phyloP scores from a whole-genome alignment of 2,113 vertebrate species.

The Anarrhichthys ocellatus region DNA sequence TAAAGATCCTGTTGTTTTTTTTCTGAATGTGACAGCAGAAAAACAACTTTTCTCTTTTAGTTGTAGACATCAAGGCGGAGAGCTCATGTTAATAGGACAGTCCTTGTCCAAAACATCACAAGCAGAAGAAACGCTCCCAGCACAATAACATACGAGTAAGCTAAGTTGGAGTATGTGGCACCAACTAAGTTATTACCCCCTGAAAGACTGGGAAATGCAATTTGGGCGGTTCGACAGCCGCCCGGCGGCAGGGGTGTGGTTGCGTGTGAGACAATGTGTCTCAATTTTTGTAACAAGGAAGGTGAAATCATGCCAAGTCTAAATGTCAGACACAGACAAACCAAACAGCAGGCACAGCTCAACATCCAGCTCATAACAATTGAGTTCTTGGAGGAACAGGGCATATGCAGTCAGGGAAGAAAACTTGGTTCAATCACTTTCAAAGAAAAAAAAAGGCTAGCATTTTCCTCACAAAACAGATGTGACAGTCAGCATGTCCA shows the following conservation, averaged over 20 bases:
- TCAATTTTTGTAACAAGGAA: background rate
- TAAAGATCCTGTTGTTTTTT: conserved; percentile 45
- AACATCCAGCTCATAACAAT: background rate
- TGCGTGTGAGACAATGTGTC: conserved; percentile 5
- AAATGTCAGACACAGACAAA: conserved; percentile 24
- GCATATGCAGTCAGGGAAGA: background rate
- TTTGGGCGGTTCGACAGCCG: conserved; percentile 29
- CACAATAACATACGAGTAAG: conserved; percentile 17
- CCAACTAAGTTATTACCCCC: conserved; percentile 24
- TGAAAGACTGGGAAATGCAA: conserved; percentile 28
- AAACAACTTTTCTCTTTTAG: conserved; percentile 46
- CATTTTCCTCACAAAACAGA: background rate
- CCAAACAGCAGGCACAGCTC: background rate
- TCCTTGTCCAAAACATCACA: conserved; percentile 44
- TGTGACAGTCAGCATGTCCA: background rate
- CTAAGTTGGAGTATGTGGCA: conserved; percentile 25
- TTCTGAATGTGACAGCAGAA: conserved; percentile 34
- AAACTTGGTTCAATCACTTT: background rate
- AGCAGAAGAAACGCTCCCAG: conserved; percentile 26
- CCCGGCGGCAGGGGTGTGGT: background rate
- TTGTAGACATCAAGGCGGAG: conserved; percentile 30
- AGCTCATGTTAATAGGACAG: conserved; percentile 36
- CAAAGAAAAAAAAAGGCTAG: background rate
- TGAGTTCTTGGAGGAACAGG: background rate
- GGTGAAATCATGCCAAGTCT: conserved; percentile 19